Conservation (phyloP, 2,113 vertebrate species). For the Grallaria varia region DNA sequence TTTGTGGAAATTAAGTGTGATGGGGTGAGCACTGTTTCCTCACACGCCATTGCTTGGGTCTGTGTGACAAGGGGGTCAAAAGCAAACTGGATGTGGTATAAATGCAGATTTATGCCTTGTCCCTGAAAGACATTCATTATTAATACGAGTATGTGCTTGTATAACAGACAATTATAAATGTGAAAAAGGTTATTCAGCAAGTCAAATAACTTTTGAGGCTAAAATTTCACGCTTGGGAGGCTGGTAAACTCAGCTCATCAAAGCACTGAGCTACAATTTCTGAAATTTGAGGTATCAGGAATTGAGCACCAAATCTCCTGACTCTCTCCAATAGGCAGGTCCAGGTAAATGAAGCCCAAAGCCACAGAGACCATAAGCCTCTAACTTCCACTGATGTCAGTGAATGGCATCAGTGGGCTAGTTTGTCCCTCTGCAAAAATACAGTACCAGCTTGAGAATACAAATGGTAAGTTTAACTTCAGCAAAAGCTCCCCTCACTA, state of each 20-base stretch:
- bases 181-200: background rate
- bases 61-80: background rate
- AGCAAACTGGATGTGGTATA: background rate
- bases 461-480: background rate
- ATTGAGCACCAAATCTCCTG: background rate
- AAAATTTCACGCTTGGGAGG: accelerated
- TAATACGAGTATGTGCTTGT: background rate
- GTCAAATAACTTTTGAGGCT: background rate
- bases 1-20: background rate
- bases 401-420: background rate
- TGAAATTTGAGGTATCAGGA: background rate
- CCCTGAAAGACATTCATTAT: background rate
- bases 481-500: background rate
- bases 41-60: background rate
- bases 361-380: accelerated
- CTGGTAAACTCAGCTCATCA: background rate
- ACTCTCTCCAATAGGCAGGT: background rate
- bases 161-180: background rate
- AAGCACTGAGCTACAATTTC: background rate
- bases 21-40: background rate
- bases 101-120: background rate
- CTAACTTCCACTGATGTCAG: background rate
- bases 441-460: no score
- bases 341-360: background rate
- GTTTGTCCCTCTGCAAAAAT: background rate